A percentile compares a stretch with the other conserved stretches of the same genome.
Evolutionary conservation across 2,888 invertebrate species (phyloP).

Genomic region (Colletes collaris): DNA sequence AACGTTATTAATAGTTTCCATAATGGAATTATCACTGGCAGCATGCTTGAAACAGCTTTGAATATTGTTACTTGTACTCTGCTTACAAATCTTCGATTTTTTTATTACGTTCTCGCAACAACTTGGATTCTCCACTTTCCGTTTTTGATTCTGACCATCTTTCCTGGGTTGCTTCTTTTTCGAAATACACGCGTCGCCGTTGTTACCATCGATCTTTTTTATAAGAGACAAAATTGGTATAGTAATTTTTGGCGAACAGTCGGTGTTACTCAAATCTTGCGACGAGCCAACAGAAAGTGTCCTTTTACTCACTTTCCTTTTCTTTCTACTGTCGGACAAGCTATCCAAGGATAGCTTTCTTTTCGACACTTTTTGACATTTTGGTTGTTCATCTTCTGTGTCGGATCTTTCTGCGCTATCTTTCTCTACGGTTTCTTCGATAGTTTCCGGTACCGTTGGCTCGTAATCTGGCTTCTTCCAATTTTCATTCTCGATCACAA

Average conservation of each 20-base stretch:
- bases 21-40: constrained; percentile 77
- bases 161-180: constrained; percentile 77
- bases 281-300: constrained; percentile 78
- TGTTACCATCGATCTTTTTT: constrained; percentile 37
- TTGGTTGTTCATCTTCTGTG: constrained; percentile 67
- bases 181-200: constrained; percentile 59
- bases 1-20: constrained; percentile 80
- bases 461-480: constrained; percentile 82
- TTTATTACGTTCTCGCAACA: constrained; percentile 71
- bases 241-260: constrained; percentile 46
- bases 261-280: constrained; percentile 64
- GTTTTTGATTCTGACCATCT: constrained; percentile 66
- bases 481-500: constrained; percentile 84
- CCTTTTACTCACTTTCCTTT: constrained; percentile 80
- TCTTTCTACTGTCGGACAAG: constrained; percentile 83
- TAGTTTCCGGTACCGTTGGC: constrained; percentile 77
- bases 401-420: constrained; percentile 55
- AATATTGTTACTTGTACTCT: constrained; percentile 72
- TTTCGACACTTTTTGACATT: constrained; percentile 85
- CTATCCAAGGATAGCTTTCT: constrained; percentile 84
- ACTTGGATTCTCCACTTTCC: constrained; percentile 73
- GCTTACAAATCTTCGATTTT: constrained; percentile 78
- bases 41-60: constrained; percentile 61
- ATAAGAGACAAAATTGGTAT: constrained; percentile 57
- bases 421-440: constrained; percentile 56